Evolutionary conservation across 1,140 invertebrate genomes (phyloP), one percentile per base, ranked within the genome.

Genomic region (Adelges cooleyi): DNA sequence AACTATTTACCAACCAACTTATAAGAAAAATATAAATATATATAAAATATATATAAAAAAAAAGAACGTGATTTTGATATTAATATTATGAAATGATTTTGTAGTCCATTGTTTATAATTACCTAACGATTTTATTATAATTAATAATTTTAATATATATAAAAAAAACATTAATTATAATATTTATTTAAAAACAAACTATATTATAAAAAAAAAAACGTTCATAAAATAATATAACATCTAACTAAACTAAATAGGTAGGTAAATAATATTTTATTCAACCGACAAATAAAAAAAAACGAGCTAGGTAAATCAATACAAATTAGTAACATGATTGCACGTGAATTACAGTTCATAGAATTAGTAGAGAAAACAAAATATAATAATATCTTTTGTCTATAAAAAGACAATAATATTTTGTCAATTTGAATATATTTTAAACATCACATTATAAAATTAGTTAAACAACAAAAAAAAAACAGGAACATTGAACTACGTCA

Each of bases 281-380:
- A 33, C 17, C 10, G 5, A 5, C 25, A 44, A 23, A 54, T 22
- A 44, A 44, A 8, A 44, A 8, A 44, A 62, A 62, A 62, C 40
- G 13, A 62, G 10, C 11, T 62, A 27, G 11, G 44, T 48, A 62
- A 46, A 33, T 29, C 42, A 33, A 33, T 33, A 6, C 29, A 46
- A 44, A 62, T 62, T 62, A 62, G 40, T 56, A 56, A 56, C 42
- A 44, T 29, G 42, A 62, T 62, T 62, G 54, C 54, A 62, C 54
- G 22, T 29, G 17, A n/a, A 11, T 33, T 33, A 42, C 15, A 42
- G 17, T 44, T 25, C 36, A 56, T 56, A 18, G 17, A 62, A 44
- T 46, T 18, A n/a, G n/a, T n/a, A n/a, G n/a, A n/a, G n/a, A n/a
- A n/a, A n/a, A 44, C 40, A 46, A 62, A 62, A 44, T n/a, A 8